Evolutionary conservation across 53 echinoderm and acorn worm genomes (phyloP).

Genomic region (Holothuria scabra): DNA sequence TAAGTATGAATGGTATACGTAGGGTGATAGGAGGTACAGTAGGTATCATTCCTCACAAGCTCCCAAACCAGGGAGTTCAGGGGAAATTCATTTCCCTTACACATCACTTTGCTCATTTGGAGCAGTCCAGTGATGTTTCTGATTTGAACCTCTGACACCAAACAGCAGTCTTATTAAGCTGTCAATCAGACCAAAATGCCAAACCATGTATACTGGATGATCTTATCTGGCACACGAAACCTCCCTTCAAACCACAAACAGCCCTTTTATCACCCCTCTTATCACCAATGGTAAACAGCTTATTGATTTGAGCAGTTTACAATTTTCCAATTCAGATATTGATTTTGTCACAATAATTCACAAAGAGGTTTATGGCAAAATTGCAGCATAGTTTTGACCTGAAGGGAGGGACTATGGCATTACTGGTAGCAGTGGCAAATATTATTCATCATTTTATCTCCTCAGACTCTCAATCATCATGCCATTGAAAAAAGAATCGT

Average conservation of each 20-base stretch:
- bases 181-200: conserved; percentile 15
- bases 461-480: conserved; percentile 22
- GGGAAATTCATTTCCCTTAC: too few relatives aligned
- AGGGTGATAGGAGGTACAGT: too few relatives aligned
- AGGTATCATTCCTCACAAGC: too few relatives aligned
- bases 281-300: conserved; percentile 23
- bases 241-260: conserved; percentile 37
- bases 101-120: too few relatives aligned
- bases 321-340: conserved; percentile 35
- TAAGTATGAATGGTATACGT: too few relatives aligned
- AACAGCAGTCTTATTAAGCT: conserved; percentile 20
- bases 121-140: too few relatives aligned
- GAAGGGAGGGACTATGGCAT: too few relatives aligned
- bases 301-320: conserved; percentile 26
- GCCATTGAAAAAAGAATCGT: neutral
- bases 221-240: conserved; percentile 34
- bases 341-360: conserved; percentile 25
- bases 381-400: too few relatives aligned
- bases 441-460: neutral
- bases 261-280: neutral
- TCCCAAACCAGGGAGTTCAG: too few relatives aligned
- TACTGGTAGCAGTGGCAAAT: too few relatives aligned
- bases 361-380: neutral
- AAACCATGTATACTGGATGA: neutral
- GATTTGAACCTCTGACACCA: too few relatives aligned